phyloP scores from a whole-genome alignment of 2,888 invertebrate genomes.

The Dorcus hopei region DNA sequence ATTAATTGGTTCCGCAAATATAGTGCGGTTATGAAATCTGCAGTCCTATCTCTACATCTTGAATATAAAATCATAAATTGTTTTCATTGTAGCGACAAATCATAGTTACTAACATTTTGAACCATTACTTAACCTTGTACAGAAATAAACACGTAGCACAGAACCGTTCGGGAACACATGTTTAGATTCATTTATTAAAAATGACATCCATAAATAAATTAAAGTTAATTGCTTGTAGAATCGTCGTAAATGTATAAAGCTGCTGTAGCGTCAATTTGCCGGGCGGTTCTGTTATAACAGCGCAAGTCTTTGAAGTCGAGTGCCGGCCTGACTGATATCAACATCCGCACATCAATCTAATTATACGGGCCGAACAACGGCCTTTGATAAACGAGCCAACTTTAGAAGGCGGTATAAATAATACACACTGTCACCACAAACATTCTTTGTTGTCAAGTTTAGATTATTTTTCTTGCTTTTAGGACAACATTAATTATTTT shows the following conservation, averaged over 20 bases:
- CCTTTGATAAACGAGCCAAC: constrained; percentile 36
- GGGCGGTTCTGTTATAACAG: constrained; percentile 17
- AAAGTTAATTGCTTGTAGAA: constrained; percentile 7
- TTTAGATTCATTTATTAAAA: constrained; percentile 8
- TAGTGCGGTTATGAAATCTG: too few relatives aligned
- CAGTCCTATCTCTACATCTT: too few relatives aligned
- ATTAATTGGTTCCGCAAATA: too few relatives aligned
- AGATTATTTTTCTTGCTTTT: constrained; percentile 11
- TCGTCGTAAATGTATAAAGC: constrained; percentile 23
- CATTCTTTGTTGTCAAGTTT: constrained; percentile 21
- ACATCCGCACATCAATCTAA: constrained; percentile 48
- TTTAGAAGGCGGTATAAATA: constrained; percentile 33
- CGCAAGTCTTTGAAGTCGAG: constrained; percentile 37
- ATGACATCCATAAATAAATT: constrained; percentile 9
- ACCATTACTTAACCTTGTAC: too few relatives aligned
- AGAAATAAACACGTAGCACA: too few relatives aligned
- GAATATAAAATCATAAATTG: too few relatives aligned
- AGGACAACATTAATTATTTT: not conserved
- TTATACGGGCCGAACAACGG: constrained; percentile 39
- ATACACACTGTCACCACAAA: constrained; percentile 29
- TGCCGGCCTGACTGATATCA: constrained; percentile 42
- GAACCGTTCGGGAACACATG: constrained; percentile 1
- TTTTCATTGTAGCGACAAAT: too few relatives aligned
- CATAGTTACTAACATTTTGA: too few relatives aligned
- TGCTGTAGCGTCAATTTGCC: constrained; percentile 33